Conservation (phyloP, 2,888 invertebrate genomes). For the Nephrotoma appendiculata region DNA sequence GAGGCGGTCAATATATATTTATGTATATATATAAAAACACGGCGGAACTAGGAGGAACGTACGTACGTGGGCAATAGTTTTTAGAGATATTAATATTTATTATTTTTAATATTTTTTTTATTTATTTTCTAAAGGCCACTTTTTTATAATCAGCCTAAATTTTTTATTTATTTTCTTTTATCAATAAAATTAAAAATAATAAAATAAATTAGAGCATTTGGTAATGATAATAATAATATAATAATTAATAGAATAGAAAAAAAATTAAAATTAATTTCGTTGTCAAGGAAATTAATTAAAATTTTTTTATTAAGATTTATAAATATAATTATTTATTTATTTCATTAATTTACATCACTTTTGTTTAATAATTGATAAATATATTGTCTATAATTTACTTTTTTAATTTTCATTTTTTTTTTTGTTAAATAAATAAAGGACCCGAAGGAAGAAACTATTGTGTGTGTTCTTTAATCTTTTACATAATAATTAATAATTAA, state of each 20-base stretch:
- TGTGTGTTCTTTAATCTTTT: not conserved
- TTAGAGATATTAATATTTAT: not conserved
- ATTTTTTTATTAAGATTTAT: not conserved
- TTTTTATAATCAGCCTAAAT: conserved; percentile 3
- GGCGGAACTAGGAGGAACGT: not conserved
- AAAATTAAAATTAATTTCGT: not conserved
- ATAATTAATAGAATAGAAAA: not conserved
- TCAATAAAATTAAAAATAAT: not conserved
- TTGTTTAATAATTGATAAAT: not conserved
- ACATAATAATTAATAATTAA: not conserved
- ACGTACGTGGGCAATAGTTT: not conserved
- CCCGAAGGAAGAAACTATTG: not conserved
- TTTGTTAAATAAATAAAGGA: not conserved
- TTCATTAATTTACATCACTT: not conserved
- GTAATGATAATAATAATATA: not conserved
- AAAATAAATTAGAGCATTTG: not conserved
- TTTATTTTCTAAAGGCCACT: conserved; percentile 1
- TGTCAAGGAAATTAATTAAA: not conserved
- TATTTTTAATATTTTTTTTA: not conserved
- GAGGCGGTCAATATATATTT: not conserved
- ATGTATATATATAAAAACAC: not conserved
- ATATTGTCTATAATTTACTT: not conserved
- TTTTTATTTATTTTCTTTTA: not conserved
- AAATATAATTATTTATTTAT: not conserved
- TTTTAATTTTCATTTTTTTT: not conserved